phyloP scores from a whole-genome alignment of 1,140 invertebrate species.

The Armadillidium nasatum region DNA sequence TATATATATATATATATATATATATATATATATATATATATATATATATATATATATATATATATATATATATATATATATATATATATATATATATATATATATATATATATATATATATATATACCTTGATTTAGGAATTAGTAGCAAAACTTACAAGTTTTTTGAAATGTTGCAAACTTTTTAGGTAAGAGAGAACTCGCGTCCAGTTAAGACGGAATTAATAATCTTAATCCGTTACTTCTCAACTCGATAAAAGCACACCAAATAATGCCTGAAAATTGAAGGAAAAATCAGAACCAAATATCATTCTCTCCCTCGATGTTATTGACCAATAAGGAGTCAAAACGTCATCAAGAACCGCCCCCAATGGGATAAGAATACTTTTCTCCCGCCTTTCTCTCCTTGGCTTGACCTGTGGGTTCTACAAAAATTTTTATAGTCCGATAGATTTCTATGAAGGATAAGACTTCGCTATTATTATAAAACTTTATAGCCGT shows the following conservation, averaged over 20 bases:
- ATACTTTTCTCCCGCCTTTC: not conserved
- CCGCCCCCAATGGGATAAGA: not conserved
- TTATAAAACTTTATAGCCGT: slow-evolving; percentile 1
- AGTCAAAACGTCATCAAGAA: not conserved
- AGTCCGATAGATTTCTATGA: not conserved
- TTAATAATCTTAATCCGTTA: not conserved
- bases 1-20: slow-evolving; percentile 3
- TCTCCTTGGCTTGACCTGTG: not conserved
- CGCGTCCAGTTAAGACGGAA: too few species aligned
- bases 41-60: slow-evolving; percentile 21
- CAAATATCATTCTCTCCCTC: not conserved
- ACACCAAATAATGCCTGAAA: not conserved
- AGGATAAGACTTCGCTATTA: not conserved
- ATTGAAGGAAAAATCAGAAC: not conserved
- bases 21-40: not conserved
- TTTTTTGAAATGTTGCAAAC: too few species aligned
- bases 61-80: slow-evolving; percentile 16
- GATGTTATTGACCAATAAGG: not conserved
- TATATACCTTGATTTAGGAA: too few species aligned
- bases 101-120: slow-evolving; percentile 13
- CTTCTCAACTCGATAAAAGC: not conserved
- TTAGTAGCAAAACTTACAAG: not conserved
- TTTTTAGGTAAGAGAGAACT: too few species aligned
- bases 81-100: slow-evolving; percentile 7
- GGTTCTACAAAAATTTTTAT: not conserved